Evolutionary conservation across 2,888 invertebrate species (phyloP).

Genomic region (Noctuana brunneofusca): DNA sequence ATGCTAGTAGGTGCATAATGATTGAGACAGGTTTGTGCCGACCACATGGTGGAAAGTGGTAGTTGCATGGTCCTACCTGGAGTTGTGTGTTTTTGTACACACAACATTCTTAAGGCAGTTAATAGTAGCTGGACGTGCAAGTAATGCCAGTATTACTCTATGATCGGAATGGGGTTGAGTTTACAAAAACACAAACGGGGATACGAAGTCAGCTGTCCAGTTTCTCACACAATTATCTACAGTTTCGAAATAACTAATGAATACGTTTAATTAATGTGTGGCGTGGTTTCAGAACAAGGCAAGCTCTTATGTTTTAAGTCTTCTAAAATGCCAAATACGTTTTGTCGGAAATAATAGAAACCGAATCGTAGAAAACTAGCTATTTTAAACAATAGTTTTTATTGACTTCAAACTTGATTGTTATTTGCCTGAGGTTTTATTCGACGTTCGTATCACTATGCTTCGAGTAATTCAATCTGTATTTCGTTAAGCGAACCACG

Average conservation of each 20-base stretch:
- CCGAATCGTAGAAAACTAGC: too few species aligned
- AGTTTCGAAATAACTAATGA: background rate
- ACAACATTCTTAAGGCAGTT: conserved; percentile 19
- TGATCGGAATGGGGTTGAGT: conserved; percentile 21
- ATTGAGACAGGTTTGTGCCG: conserved; percentile 55
- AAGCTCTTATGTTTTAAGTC: too few species aligned
- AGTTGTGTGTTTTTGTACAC: conserved; percentile 10
- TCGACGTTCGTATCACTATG: background rate
- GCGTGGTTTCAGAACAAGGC: too few species aligned
- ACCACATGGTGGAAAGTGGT: conserved; percentile 68
- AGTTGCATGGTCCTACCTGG: conserved; percentile 23
- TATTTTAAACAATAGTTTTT: background rate
- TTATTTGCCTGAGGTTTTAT: background rate
- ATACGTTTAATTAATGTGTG: background rate
- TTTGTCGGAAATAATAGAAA: too few species aligned
- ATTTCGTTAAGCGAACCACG: background rate
- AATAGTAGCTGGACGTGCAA: conserved; percentile 19
- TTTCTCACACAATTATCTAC: conserved; percentile 7
- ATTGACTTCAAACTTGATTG: background rate
- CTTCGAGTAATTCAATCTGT: conserved; percentile 9
- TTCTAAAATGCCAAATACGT: too few species aligned
- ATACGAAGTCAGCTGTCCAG: conserved; percentile 8
- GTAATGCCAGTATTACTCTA: background rate
- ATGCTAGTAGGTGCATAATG: conserved; percentile 9
- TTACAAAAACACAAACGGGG: conserved; percentile 19